Percentiles rank a stretch among this genome's conserved stretches.
These are phyloP conservation scores for Microtus ochrogaster DNA, from an alignment of 2,113 vertebrate genomes.

Conservation along the genomic window DNA sequence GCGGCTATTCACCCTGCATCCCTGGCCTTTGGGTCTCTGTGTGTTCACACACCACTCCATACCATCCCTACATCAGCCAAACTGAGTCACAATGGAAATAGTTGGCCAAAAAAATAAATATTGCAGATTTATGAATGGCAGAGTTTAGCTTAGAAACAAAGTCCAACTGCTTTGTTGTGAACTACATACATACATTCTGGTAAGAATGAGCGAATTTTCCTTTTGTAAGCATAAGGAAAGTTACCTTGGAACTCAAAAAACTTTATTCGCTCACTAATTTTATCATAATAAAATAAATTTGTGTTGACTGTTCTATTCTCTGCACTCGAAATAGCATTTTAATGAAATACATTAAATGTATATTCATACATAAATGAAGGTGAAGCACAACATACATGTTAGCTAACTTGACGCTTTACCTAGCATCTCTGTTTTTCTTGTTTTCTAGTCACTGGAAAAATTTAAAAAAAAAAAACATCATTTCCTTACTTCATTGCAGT, in stretches of 20 bases:
- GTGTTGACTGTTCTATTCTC: neutral
- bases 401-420: conserved; percentile 39
- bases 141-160: conserved; percentile 15
- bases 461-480: neutral
- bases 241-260: conserved; percentile 2
- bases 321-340: conserved; percentile 36
- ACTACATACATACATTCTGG: neutral
- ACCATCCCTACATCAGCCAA: neutral
- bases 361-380: neutral
- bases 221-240: conserved; percentile 21
- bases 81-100: conserved; percentile 44
- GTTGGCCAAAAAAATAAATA: conserved; percentile 9
- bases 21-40: too few relatives aligned
- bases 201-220: neutral
- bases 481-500: neutral
- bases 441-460: conserved; percentile 9
- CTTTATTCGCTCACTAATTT: conserved; percentile 3
- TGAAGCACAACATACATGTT: conserved; percentile 9
- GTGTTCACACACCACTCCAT: too few relatives aligned
- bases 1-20: too few relatives aligned
- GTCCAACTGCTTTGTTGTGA: neutral
- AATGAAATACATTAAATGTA: neutral
- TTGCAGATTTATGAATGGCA: neutral
- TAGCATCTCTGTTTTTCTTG: neutral
- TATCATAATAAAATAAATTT: conserved; percentile 29